Conservation (phyloP, 2,888 invertebrate species). For the Anticlea derivata region DNA sequence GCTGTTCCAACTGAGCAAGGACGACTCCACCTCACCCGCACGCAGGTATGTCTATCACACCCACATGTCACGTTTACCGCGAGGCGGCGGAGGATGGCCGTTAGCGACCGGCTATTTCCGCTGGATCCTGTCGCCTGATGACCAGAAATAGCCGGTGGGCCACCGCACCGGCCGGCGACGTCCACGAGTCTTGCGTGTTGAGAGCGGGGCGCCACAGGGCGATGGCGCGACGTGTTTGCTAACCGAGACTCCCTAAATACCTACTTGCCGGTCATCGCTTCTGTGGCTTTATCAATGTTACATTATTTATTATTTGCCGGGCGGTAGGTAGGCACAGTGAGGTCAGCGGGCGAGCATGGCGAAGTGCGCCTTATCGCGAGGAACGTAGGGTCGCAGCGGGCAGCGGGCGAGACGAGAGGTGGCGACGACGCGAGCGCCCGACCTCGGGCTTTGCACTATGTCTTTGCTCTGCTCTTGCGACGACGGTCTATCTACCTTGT, state of each 20-base stretch:
- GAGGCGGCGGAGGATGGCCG: constrained; percentile 22
- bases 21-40: constrained; percentile 55
- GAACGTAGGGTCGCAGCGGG: constrained; percentile 69
- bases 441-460: constrained; percentile 67
- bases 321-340: constrained; percentile 65
- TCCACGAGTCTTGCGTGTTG: constrained; percentile 46
- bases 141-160: constrained; percentile 60
- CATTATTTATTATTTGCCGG: constrained; percentile 81
- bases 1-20: constrained; percentile 63
- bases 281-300: constrained; percentile 81
- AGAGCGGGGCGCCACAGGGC: constrained; percentile 49
- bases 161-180: constrained; percentile 47
- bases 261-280: constrained; percentile 79
- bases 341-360: constrained; percentile 73
- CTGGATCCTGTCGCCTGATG: constrained; percentile 40
- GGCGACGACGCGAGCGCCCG: constrained; percentile 57
- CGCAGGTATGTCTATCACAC: constrained; percentile 68
- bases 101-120: constrained; percentile 40
- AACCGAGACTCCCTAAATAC: constrained; percentile 74
- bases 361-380: constrained; percentile 76
- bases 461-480: constrained; percentile 77
- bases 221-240: constrained; percentile 64
- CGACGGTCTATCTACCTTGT: constrained; percentile 51
- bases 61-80: constrained; percentile 49
- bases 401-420: constrained; percentile 16